A percentile compares a stretch with the other conserved stretches of the same genome.
These are phyloP conservation scores for Mus caroli DNA, from an alignment of 2,797 vertebrate genomes.

Conservation along the genomic window DNA sequence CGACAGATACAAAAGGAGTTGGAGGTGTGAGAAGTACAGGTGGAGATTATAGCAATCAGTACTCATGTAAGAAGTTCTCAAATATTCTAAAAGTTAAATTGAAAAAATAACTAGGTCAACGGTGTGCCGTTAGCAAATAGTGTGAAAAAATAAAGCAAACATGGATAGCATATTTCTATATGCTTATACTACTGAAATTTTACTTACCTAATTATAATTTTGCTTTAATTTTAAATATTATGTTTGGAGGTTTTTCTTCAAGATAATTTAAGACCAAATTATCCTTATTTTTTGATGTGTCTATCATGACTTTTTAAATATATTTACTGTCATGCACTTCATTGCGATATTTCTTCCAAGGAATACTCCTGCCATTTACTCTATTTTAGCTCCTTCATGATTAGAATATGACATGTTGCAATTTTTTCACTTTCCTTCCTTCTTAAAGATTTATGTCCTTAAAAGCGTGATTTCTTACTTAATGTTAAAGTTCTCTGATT, in stretches of 20 bases:
- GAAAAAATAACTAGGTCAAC: background rate
- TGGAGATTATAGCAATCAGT: background rate
- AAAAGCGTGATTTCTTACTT: slow-evolving; percentile 75
- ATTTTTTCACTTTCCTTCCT: slow-evolving; percentile 65
- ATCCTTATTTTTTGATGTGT: slow-evolving; percentile 68
- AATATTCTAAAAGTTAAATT: background rate
- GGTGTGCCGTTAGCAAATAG: background rate
- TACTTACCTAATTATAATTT: slow-evolving; percentile 70
- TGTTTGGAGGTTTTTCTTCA: slow-evolving; percentile 63
- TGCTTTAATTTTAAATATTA: slow-evolving; percentile 68
- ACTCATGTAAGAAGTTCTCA: background rate
- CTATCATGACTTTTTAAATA: slow-evolving; percentile 75
- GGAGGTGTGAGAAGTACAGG: too few relatives aligned
- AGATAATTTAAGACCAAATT: slow-evolving; percentile 72
- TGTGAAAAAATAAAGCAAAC: slow-evolving; percentile 17
- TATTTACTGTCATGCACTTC: slow-evolving; percentile 73
- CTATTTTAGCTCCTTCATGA: slow-evolving; percentile 73
- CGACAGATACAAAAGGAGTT: background rate
- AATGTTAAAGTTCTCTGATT: slow-evolving; percentile 83
- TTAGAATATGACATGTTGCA: slow-evolving; percentile 59
- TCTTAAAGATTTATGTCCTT: slow-evolving; percentile 67
- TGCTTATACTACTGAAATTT: slow-evolving; percentile 59
- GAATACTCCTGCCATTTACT: slow-evolving; percentile 52
- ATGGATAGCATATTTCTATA: background rate
- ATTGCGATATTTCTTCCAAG: slow-evolving; percentile 64